Percentiles rank a stretch among this genome's conserved stretches.
These are phyloP conservation scores for Nicator chloris DNA, from an alignment of 2,113 vertebrate genomes.

Conservation along the genomic window DNA sequence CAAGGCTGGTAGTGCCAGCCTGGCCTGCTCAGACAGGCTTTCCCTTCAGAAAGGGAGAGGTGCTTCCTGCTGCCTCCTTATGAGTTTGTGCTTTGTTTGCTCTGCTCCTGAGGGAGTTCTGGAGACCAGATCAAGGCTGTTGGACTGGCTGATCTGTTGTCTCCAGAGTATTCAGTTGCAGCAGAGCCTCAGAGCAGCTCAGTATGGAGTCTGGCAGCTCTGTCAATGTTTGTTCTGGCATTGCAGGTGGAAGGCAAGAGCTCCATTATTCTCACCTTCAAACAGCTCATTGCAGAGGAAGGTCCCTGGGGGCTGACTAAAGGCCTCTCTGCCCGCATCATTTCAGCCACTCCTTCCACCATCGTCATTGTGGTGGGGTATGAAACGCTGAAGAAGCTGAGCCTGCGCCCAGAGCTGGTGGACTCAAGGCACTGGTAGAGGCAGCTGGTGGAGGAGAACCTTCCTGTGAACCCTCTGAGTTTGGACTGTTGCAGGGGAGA, in stretches of 20 bases:
- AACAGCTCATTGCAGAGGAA: slow-evolving; percentile 89
- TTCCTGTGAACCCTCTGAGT: not conserved
- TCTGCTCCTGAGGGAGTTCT: not conserved
- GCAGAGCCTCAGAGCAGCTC: not conserved
- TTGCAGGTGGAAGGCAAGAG: slow-evolving; percentile 89
- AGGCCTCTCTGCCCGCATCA: slow-evolving; percentile 92
- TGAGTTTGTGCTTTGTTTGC: not conserved
- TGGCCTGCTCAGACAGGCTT: not conserved
- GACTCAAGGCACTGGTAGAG: slow-evolving; percentile 89
- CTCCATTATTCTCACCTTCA: slow-evolving; percentile 89
- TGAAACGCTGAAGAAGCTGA: slow-evolving; percentile 94
- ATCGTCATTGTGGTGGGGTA: slow-evolving; percentile 95
- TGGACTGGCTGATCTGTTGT: not conserved
- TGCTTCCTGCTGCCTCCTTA: not conserved
- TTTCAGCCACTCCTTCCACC: slow-evolving; percentile 89
- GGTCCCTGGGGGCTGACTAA: slow-evolving; percentile 89
- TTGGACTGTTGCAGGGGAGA: not conserved
- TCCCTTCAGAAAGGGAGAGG: not conserved
- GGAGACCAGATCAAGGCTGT: not conserved
- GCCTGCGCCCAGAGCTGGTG: slow-evolving; percentile 88
- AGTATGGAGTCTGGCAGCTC: not conserved
- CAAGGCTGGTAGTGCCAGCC: not conserved
- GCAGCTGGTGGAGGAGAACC: not conserved
- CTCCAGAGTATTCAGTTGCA: not conserved
- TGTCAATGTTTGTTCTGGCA: not conserved